Conservation (phyloP, 2,113 vertebrate species). For the Galeopterus variegatus region DNA sequence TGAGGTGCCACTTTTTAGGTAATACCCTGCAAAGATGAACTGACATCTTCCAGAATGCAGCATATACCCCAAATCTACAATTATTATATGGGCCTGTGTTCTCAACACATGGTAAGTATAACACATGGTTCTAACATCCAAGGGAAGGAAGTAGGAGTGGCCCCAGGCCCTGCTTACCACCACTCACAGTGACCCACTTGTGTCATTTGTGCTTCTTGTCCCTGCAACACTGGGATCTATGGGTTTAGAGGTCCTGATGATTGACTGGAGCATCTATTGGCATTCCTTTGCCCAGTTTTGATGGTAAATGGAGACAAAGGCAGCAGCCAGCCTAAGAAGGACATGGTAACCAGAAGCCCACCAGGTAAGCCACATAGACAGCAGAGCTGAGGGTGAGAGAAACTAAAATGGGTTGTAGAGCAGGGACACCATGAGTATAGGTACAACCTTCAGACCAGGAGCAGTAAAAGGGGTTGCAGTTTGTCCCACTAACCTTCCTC, state of each 20-base stretch:
- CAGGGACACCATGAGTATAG: background rate
- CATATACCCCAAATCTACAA: background rate
- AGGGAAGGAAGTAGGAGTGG: background rate
- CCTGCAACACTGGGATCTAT: background rate
- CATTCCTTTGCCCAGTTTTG: background rate
- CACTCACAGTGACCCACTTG: background rate
- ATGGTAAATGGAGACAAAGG: background rate
- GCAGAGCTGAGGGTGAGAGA: background rate
- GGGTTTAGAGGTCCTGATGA: background rate
- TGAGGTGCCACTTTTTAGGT: background rate
- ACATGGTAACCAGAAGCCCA: background rate
- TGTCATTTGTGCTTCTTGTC: slow-evolving; percentile 51
- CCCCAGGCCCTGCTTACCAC: background rate
- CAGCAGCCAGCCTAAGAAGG: background rate
- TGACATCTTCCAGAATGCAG: slow-evolving; percentile 14
- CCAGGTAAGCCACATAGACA: background rate
- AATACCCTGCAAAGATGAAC: background rate
- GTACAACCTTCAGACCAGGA: background rate
- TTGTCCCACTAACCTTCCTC: slow-evolving; percentile 16
- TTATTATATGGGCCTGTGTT: background rate
- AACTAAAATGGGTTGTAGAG: background rate
- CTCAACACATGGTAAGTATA: background rate
- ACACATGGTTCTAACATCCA: background rate
- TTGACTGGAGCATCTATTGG: background rate
- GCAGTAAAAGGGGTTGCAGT: background rate